Percentiles rank a stretch among this genome's conserved stretches.
phyloP scores from a whole-genome alignment of 2,888 invertebrate species.

The Sphaerophoria taeniata region DNA sequence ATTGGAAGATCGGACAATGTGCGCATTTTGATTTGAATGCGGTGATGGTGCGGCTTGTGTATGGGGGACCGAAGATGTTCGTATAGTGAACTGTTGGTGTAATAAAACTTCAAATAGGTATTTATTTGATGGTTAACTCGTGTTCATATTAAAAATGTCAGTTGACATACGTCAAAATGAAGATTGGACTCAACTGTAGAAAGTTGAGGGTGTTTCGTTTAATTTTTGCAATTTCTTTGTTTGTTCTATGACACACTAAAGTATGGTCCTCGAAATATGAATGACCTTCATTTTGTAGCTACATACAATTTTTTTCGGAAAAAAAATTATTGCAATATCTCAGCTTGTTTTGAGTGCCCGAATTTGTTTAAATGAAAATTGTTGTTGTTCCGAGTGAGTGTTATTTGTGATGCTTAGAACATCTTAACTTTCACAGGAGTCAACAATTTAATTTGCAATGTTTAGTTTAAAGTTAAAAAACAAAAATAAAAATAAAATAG shows the following conservation, averaged over 20 bases:
- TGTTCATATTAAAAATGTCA: conserved; percentile 25
- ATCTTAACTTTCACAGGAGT: no score
- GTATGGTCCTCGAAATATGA: no score
- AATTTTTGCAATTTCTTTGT: neutral
- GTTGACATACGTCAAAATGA: neutral
- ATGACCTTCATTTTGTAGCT: no score
- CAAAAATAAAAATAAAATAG: no score
- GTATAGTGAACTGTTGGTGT: conserved; percentile 27
- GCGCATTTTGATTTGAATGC: conserved; percentile 65
- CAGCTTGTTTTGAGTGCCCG: no score
- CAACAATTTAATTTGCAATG: no score
- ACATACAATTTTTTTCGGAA: no score
- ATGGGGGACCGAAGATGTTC: conserved; percentile 29
- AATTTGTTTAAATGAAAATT: no score
- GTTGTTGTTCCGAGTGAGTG: no score
- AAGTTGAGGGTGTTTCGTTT: neutral
- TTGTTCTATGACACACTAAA: neutral
- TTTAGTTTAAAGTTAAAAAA: no score
- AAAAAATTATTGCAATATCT: no score
- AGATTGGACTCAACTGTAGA: neutral
- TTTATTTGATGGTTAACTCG: conserved; percentile 5
- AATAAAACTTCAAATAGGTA: conserved; percentile 7
- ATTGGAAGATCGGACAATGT: conserved; percentile 45
- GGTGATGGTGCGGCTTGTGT: neutral
- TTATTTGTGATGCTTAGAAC: no score